phyloP scores from a whole-genome alignment of 1,140 invertebrate species.

The Fopius arisanus region DNA sequence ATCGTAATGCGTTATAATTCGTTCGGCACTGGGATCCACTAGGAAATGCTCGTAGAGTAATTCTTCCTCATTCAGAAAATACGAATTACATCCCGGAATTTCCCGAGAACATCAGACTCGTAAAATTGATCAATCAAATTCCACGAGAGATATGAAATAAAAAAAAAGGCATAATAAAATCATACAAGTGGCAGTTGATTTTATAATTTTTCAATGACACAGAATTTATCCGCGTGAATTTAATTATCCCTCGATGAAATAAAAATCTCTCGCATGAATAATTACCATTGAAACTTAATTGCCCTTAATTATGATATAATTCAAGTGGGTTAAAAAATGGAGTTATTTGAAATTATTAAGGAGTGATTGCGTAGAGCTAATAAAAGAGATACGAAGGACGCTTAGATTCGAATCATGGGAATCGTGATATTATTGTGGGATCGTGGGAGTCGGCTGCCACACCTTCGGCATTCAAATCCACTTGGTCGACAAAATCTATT shows the following conservation, averaged over 20 bases:
- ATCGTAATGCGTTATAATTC: not conserved
- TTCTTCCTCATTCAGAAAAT: not conserved
- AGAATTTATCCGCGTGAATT: not conserved
- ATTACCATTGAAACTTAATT: slow-evolving; percentile 8
- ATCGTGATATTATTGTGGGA: slow-evolving; percentile 3
- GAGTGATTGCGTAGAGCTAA: not conserved
- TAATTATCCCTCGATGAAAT: not conserved
- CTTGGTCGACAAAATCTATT: no score
- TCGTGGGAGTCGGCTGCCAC: slow-evolving; percentile 11
- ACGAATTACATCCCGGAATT: no score
- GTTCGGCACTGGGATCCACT: not conserved
- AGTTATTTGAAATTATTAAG: not conserved
- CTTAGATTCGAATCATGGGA: slow-evolving; percentile 2
- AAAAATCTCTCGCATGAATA: not conserved
- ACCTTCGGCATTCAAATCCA: not conserved
- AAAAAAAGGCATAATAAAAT: no score
- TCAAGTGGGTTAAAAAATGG: not conserved
- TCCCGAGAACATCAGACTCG: no score
- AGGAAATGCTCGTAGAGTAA: not conserved
- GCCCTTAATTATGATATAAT: not conserved
- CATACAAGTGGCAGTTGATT: no score
- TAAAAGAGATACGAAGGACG: not conserved
- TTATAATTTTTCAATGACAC: slow-evolving; percentile 4
- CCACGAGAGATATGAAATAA: no score
- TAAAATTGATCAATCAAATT: no score